A percentile compares a stretch with the other conserved stretches of the same genome.
Evolutionary conservation across 2,113 vertebrate species (phyloP).

Genomic region (Terrapene triunguis): DNA sequence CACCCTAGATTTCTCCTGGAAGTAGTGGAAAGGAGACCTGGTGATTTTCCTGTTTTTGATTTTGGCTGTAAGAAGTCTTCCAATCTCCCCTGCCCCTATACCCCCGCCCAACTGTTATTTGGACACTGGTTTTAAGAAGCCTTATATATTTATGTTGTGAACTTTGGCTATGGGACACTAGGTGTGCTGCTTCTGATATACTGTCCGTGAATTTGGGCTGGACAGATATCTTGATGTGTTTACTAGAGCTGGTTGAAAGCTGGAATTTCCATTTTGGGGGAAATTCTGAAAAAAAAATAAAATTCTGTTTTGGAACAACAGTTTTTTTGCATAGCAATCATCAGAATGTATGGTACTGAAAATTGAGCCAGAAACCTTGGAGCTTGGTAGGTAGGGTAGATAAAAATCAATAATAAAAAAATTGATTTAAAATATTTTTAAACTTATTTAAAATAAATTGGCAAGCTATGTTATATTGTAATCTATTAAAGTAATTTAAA

Average conservation of each 20-base stretch:
- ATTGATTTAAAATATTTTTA: not conserved
- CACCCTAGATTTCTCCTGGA: not conserved
- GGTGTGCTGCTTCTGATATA: not conserved
- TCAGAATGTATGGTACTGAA: not conserved
- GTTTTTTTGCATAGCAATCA: not conserved
- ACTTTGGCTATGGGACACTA: not conserved
- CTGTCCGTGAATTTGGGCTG: not conserved
- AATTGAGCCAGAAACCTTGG: not conserved
- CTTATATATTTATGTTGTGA: not conserved
- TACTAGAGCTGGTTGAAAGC: not conserved
- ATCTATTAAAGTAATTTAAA: not conserved
- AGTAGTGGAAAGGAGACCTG: constrained; percentile 2
- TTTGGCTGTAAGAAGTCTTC: not conserved
- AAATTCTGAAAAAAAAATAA: not conserved
- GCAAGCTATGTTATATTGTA: not conserved
- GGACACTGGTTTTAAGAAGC: not conserved
- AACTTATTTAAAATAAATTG: not conserved
- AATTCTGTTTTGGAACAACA: not conserved
- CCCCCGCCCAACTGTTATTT: not conserved
- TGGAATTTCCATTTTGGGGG: not conserved
- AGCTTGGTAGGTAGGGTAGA: not conserved
- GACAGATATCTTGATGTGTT: not conserved
- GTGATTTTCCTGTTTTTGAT: not conserved
- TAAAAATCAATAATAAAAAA: not conserved
- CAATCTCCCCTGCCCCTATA: too few species aligned